Base-by-base conservation (phyloP, 37 sponge, comb jelly and placozoan genomes). In the Geodia barretti region DNA sequence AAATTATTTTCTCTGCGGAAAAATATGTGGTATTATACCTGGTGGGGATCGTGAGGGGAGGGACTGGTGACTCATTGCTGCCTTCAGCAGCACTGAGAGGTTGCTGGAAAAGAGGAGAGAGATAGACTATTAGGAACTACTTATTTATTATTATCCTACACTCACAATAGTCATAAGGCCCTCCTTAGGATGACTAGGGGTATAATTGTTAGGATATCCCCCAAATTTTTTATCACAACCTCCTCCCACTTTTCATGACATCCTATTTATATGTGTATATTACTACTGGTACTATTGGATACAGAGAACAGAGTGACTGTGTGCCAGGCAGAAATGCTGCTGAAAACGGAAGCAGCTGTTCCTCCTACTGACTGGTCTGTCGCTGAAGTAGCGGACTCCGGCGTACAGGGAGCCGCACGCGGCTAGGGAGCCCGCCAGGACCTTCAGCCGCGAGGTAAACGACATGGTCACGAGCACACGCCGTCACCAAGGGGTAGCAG, bases 351-450 rank as follows among this genome's bases (percentile, higher is more conserved):
- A 40, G 42, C 0, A 73, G 41, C 74, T 73, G 39, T 28, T 4
- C 41, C 21, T 35, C 41, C 14, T 71, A 25, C 29, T 42, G 71
- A 36, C 40, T 34, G n/a, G n/a, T 26, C 71, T 70, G 14, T 47
- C 54, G 14, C 24, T 43, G 2, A 35, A 11, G 67, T 74, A 66
- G 30, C 30, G 79, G 80, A 80, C 79, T 1, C 69, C 87, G 0
- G 58, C 40, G 36, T 82, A 83, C 3, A 72, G 41, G 32, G 60
- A 25, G 11, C 65, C 68, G 47, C 83, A 83, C 63, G 83, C 79
- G 2, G 32, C 73, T 23, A 88, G 29, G 8, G 89, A 62, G 24
- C 74, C 84, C 2, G 79, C 79, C 30, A 83, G 39, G 14, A 62
- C 68, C 38, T 79, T 86, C 61, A 86, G 30, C 38, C 73, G 73